A percentile compares a stretch with the other conserved stretches of the same genome.
Conservation (phyloP, 1,140 invertebrate genomes). For the Scylla paramamosain region DNA sequence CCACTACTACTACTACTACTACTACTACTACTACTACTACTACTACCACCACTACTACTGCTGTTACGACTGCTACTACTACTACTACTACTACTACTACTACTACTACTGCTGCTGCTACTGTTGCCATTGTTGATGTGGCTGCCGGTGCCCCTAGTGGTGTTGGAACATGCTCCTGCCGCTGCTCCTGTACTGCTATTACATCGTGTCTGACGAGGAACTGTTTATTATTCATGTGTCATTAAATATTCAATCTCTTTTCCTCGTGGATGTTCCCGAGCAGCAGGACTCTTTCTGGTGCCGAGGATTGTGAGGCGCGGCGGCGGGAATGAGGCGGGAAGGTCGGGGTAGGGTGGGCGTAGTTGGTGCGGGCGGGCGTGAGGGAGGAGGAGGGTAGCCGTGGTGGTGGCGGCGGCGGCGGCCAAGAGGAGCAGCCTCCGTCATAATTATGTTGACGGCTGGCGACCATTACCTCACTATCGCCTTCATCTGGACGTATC, state of each 20-base stretch:
- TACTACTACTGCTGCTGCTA: background rate
- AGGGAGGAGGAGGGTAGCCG: background rate
- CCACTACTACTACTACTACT: no score
- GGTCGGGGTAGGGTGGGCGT: background rate
- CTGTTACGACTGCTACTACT: background rate
- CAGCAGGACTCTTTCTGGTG: background rate
- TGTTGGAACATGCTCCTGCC: background rate
- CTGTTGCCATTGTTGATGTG: background rate
- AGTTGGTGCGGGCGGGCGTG: constrained; percentile 27
- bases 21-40: no score
- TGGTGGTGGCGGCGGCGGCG: background rate
- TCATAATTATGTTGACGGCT: constrained; percentile 58
- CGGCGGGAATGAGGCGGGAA: background rate
- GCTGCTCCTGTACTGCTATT: background rate
- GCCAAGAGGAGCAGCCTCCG: background rate
- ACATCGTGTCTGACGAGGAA: background rate
- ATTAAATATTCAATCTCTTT: background rate
- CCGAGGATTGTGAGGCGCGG: no score
- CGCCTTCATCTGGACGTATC: constrained; percentile 45
- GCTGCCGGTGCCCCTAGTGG: background rate
- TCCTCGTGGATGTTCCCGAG: background rate
- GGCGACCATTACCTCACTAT: constrained; percentile 62
- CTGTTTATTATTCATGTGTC: background rate
- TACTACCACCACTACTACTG: background rate
- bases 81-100: background rate